Conservation (phyloP, 1,140 invertebrate species). For the Kradibia gibbosae region DNA sequence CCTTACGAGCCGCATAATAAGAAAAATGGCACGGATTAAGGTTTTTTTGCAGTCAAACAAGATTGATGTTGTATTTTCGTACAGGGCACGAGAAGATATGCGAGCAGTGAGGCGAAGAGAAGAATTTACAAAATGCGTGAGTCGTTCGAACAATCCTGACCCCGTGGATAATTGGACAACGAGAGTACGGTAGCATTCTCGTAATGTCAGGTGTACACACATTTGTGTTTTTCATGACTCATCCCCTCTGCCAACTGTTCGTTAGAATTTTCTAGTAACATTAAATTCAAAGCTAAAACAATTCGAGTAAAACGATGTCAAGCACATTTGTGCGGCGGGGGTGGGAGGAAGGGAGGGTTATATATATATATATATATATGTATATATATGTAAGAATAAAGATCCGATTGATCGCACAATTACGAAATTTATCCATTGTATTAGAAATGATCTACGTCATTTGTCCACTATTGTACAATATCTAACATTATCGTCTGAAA, state of each 20-base stretch:
- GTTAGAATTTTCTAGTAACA: constrained; percentile 30
- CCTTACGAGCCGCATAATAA: constrained; percentile 7
- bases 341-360: constrained; percentile 48
- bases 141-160: constrained; percentile 18
- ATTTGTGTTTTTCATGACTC: constrained; percentile 54
- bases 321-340: constrained; percentile 65
- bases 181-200: not conserved
- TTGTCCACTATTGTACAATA: constrained; percentile 41
- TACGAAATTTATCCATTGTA: constrained; percentile 48
- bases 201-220: constrained; percentile 54
- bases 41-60: constrained; percentile 17
- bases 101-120: not conserved
- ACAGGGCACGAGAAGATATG: not conserved
- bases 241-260: constrained; percentile 55
- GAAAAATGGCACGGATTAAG: constrained; percentile 35
- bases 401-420: no score
- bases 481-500: constrained; percentile 1
- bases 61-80: constrained; percentile 11
- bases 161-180: constrained; percentile 30
- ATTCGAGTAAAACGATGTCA: not conserved
- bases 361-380: no score
- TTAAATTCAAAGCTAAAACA: constrained; percentile 4
- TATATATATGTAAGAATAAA: no score
- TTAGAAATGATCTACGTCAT: constrained; percentile 50
- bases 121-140: not conserved